Base-by-base conservation (phyloP, 2,888 invertebrate genomes). In the Eutolmus rufibarbis region DNA sequence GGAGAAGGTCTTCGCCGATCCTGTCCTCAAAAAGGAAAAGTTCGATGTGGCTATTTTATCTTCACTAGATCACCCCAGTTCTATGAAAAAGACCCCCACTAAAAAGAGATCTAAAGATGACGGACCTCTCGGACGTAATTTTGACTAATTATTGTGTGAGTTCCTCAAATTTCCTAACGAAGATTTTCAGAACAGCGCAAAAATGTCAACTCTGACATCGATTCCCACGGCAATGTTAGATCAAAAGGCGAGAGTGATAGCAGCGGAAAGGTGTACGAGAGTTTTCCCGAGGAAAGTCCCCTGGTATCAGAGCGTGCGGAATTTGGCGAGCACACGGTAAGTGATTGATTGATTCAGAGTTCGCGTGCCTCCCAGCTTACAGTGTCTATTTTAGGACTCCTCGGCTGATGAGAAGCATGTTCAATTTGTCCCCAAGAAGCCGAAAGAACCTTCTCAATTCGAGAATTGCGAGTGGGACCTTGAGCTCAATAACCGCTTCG, bases 1-100 rank as follows among this genome's bases (percentile, higher is more conserved):
- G 95, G 97, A 97, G 91, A 96, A 97, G 92, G 97, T 97, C 91
- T 96, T 97, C 92, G 96, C 96, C 92, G 95, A 95, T 93, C 94
- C 94, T 92, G 92, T 92, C 89, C 92, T 93, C 88, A 93, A 94
- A 90, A 92, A 91, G 89, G 92, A 92, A 34, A 93, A 94, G 90
- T 95, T 95, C 93, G 94, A 95, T 93, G 94, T 95, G 91, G 93
- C 94, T 90, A 93, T 93, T 87, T 92, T 94, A 89, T 93, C 93
- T 89, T 92, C 92, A 90, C 91, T 90, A 87, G 89, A 89, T 82
- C 81, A 74, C 14, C 85, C 84, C 86, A 86, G n/a, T n/a, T 28
- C n/a, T 74, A 31, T 74, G 19, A 81, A 85, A 46, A 74, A 74
- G 4, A 76, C 19, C 79, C 85, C 76, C 31, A 86, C 66, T 91